phyloP scores from a whole-genome alignment of 2,797 vertebrate genomes.

The Enteromius unitaeniatus region DNA sequence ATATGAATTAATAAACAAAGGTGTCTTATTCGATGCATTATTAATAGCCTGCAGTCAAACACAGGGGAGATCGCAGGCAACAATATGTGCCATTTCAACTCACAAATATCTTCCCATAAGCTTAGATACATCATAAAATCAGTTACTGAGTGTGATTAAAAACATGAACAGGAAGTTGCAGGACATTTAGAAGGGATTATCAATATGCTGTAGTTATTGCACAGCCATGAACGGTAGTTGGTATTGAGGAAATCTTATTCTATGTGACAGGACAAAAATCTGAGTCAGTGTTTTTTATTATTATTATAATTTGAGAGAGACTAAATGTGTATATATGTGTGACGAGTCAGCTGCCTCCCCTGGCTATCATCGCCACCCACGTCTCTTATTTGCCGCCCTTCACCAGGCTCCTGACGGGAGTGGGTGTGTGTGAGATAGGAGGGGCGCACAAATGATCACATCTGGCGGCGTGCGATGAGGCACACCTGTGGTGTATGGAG shows the following conservation, averaged over 20 bases:
- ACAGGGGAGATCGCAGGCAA: neutral
- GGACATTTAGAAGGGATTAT: neutral
- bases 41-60: conserved; percentile 29
- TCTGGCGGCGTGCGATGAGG: no score
- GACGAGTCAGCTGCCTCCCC: no score
- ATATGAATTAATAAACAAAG: conserved; percentile 36
- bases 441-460: no score
- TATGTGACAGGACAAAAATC: neutral
- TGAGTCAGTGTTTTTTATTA: neutral
- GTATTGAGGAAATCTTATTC: neutral
- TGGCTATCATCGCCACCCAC: no score
- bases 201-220: neutral
- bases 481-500: no score
- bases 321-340: neutral
- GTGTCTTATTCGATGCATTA: conserved; percentile 29
- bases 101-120: neutral
- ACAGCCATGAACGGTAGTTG: neutral
- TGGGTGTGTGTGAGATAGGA: no score
- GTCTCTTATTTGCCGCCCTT: no score
- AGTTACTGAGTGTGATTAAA: neutral
- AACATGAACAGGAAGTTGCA: neutral
- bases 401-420: no score
- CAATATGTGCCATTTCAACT: neutral
- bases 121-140: neutral
- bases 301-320: neutral